These are phyloP conservation scores for Triops cancriformis DNA, from an alignment of 1,140 invertebrate genomes.

Conservation along the genomic window DNA sequence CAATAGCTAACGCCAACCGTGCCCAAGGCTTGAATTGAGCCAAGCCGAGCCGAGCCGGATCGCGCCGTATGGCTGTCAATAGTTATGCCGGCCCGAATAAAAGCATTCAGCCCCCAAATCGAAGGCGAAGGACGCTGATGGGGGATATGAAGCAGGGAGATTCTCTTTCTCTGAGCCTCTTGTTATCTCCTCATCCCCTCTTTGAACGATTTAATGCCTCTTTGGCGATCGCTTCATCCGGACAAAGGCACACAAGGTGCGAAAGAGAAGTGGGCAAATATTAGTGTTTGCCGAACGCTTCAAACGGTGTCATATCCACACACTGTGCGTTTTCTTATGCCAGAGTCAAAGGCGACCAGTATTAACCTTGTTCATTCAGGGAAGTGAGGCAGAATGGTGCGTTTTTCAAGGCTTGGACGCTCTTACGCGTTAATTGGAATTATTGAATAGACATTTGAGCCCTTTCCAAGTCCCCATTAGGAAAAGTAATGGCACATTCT, in stretches of 20 bases:
- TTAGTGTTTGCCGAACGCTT: neutral
- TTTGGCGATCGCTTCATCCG: neutral
- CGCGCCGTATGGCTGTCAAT: no score
- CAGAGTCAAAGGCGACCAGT: neutral
- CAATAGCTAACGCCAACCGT: neutral
- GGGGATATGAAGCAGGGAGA: neutral
- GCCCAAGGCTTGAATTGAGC: no score
- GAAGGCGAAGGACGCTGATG: no score
- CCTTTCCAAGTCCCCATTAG: neutral
- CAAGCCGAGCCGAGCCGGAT: no score
- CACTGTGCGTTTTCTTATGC: neutral
- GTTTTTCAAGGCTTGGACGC: no score
- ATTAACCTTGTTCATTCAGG: no score
- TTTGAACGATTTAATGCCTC: slow-evolving; percentile 6
- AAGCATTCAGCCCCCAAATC: no score
- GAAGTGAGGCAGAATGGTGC: no score
- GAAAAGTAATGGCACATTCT: neutral
- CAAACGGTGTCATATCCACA: neutral
- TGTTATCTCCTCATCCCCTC: neutral
- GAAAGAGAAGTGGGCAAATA: slow-evolving; percentile 9
- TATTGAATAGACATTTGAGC: neutral
- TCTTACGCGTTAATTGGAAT: no score
- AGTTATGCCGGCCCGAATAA: no score
- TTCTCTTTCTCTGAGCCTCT: neutral
- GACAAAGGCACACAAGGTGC: neutral